phyloP scores from a whole-genome alignment of 1,140 invertebrate genomes.

The Lepidurus arcticus region DNA sequence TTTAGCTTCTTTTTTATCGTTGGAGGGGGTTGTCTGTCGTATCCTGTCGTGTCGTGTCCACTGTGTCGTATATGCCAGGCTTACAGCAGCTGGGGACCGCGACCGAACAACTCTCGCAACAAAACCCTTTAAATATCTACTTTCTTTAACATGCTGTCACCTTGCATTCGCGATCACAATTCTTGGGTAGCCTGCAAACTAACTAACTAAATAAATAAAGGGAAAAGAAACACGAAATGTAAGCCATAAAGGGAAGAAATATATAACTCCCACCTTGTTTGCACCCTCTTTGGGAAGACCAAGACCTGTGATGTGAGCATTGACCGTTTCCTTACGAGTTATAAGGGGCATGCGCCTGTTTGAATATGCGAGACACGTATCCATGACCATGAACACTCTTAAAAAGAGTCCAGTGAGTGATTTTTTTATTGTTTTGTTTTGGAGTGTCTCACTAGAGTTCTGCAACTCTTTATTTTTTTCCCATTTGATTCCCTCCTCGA shows the following conservation, averaged over 20 bases:
- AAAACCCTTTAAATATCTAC: not conserved
- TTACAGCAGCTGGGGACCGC: conserved; percentile 2
- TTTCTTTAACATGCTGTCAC: not conserved
- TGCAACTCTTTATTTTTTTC: not conserved
- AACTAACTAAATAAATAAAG: no score
- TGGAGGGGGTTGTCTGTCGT: not conserved
- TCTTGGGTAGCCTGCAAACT: not conserved
- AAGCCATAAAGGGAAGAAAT: not conserved
- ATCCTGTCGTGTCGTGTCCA: not conserved
- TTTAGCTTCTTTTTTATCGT: not conserved
- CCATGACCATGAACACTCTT: not conserved
- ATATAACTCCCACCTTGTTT: no score
- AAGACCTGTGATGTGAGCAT: not conserved
- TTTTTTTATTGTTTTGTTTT: no score
- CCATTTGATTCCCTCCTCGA: not conserved
- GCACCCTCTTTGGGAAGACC: not conserved
- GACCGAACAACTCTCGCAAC: not conserved
- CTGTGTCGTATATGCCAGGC: not conserved
- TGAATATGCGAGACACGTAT: conserved; percentile 6
- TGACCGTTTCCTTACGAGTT: no score
- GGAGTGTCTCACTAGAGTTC: not conserved
- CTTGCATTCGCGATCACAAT: not conserved
- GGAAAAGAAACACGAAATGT: not conserved
- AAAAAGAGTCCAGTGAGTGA: not conserved
- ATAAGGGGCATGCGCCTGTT: not conserved